Evolutionary conservation across 2,797 vertebrate species (phyloP), one percentile per base, ranked within the genome.

Genomic region (Amblyopsis hoosieri): DNA sequence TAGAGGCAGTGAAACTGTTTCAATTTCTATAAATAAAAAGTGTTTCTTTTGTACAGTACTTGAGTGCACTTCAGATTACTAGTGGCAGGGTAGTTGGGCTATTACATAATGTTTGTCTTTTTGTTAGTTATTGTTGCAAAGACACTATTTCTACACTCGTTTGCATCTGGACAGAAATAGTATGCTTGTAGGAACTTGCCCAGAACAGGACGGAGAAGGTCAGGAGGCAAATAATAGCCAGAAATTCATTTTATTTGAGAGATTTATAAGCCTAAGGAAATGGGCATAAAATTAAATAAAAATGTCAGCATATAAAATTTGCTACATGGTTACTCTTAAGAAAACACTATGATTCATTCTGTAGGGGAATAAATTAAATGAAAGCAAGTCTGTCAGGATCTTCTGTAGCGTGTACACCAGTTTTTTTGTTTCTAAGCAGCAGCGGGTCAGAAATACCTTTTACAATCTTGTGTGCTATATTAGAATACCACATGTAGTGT

Each of bases 31-130:
- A 23, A 23, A 23, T 23, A 23, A 23, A 23, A 23, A 29, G 45
- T 4, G 7, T 60, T 14, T 11, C 33, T 51, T 14, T 12, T 11
- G 13, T n/a, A 19, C 51, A 3, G 33, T 8, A 57, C 11, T 10
- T 45, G 45, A 57, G 50, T 59, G 57, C 23, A 5, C 2, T 45
- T 46, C 47, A 53, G 59, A 31, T 64, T 51, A 68, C 4, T 2
- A 4, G 42, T 46, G 3, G 1, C 1, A 23, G 29, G 17, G 23
- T 12, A 3, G 47, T 60, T 60, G 13, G n/a, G 33, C 3, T 3
- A 3, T 50, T 10, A 58, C 59, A 50, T 45, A 60, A 55, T 50
- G 45, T 54, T 66, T 62, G 4, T 15, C 12, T 9, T 47, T 9
- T 23, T 8, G 5, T 51, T 33, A 14, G n/a, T 31, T 52, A 15